Evolutionary conservation across 2,888 invertebrate species (phyloP).

Genomic region (Phytoseiulus persimilis): DNA sequence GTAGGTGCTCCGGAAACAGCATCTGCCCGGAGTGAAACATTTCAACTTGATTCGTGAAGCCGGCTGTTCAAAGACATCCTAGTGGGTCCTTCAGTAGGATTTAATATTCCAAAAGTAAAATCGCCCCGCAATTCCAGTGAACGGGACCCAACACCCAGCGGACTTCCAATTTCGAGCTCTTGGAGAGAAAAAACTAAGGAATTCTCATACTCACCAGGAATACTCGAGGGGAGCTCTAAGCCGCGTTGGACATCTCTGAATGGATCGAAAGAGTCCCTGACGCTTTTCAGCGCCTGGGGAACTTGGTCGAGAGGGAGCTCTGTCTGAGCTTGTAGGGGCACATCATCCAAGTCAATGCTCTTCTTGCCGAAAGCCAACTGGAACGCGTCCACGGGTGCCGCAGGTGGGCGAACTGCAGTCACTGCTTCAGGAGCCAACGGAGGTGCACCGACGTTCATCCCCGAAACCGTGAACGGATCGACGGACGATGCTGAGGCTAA

Average conservation of each 20-base stretch:
- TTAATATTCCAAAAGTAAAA: too few species aligned
- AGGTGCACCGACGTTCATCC: background rate
- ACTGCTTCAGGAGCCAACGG: background rate
- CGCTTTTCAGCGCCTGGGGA: constrained; percentile 20
- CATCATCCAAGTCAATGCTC: constrained; percentile 35
- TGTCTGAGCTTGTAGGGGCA: constrained; percentile 22
- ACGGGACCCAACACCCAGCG: too few species aligned
- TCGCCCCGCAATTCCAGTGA: too few species aligned
- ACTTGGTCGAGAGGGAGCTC: constrained; percentile 15
- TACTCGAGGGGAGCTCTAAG: constrained; percentile 5
- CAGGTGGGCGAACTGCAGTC: background rate
- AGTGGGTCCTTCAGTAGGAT: too few species aligned
- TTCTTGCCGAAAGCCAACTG: constrained; percentile 38
- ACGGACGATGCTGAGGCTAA: constrained; percentile 15
- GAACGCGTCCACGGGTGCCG: constrained; percentile 36
- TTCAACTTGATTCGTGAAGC: too few species aligned
- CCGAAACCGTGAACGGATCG: constrained; percentile 25
- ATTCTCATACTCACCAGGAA: background rate
- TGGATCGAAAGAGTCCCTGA: constrained; percentile 31
- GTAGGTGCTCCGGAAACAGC: constrained; percentile 28
- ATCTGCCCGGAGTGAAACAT: background rate
- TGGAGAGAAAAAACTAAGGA: too few species aligned
- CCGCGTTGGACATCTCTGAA: constrained; percentile 8
- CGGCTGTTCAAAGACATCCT: too few species aligned
- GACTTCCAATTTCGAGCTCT: too few species aligned